phyloP scores from a whole-genome alignment of 2,888 invertebrate species.

The Aphidius colemani region DNA sequence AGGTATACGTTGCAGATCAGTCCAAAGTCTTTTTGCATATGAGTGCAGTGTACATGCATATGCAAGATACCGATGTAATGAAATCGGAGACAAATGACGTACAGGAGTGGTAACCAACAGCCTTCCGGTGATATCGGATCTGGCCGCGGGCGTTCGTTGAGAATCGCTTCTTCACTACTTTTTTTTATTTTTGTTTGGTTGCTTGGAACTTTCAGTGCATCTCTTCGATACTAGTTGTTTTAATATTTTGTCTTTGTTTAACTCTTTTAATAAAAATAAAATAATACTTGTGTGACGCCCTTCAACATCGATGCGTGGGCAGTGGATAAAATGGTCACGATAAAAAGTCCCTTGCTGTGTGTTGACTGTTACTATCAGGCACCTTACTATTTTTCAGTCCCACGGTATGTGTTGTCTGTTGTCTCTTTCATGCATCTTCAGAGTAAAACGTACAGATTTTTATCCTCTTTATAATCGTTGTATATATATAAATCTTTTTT shows the following conservation, averaged over 20 bases:
- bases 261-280: constrained; percentile 18
- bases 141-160: constrained; percentile 44
- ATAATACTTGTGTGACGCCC: constrained; percentile 18
- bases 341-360: constrained; percentile 18
- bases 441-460: constrained; percentile 6
- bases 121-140: constrained; percentile 54
- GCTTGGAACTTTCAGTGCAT: not conserved
- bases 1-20: constrained; percentile 31
- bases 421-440: constrained; percentile 11
- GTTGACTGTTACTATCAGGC: constrained; percentile 5
- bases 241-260: constrained; percentile 19
- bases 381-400: constrained; percentile 14
- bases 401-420: constrained; percentile 11
- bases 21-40: not conserved
- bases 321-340: constrained; percentile 25
- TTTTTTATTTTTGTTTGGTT: constrained; percentile 24
- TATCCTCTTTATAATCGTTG: constrained; percentile 8
- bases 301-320: constrained; percentile 26
- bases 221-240: not conserved
- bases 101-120: constrained; percentile 55
- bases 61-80: constrained; percentile 37
- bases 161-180: constrained; percentile 39
- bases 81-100: constrained; percentile 55
- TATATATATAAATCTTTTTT: constrained; percentile 8
- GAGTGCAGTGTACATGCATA: not conserved